Evolutionary conservation across 2,113 vertebrate species (phyloP).

Genomic region (Istiophorus platypterus): DNA sequence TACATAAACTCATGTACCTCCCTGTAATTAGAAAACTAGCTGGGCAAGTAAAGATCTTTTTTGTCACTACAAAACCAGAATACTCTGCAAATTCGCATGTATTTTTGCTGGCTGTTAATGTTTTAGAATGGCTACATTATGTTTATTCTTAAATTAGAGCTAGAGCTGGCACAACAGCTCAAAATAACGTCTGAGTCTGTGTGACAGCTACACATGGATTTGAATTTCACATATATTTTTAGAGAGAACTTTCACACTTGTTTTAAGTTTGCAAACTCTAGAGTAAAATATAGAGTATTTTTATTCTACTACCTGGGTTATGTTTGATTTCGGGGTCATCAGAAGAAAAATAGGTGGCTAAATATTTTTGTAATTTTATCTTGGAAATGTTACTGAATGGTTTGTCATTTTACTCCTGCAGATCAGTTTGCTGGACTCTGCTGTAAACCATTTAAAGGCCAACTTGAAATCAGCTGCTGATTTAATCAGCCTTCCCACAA

Average conservation of each 20-base stretch:
- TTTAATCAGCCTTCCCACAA: conserved; percentile 92
- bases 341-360: neutral
- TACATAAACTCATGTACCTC: neutral
- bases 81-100: too few species aligned
- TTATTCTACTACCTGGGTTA: neutral
- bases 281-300: neutral
- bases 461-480: conserved; percentile 95
- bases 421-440: conserved; percentile 89
- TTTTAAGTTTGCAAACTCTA: neutral
- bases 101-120: neutral
- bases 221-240: neutral
- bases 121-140: neutral
- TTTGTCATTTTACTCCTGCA: conserved; percentile 64
- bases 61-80: too few species aligned
- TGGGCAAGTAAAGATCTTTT: neutral
- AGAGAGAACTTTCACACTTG: neutral
- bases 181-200: neutral
- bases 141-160: neutral
- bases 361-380: neutral
- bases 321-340: neutral
- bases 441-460: conserved; percentile 92
- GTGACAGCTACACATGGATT: neutral
- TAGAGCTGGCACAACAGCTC: too few species aligned
- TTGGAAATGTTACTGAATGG: neutral
- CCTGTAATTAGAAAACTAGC: neutral